Percentiles rank a stretch among this genome's conserved stretches.
Evolutionary conservation across 1,140 invertebrate species (phyloP).

Genomic region (Acromyrmex heyeri): DNA sequence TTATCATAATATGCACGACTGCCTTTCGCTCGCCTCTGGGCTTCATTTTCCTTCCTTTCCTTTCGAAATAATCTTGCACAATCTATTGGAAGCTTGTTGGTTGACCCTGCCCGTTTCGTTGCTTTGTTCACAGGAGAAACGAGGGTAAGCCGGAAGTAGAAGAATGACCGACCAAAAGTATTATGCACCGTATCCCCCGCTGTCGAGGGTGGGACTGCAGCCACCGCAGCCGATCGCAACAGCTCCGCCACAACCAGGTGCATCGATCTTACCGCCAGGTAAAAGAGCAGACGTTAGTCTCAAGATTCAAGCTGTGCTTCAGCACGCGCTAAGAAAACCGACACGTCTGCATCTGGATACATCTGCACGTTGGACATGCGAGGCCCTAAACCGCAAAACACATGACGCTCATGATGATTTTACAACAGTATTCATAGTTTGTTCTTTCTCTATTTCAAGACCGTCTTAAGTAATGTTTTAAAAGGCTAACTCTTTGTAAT

Average conservation of each 20-base stretch:
- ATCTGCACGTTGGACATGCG: neutral
- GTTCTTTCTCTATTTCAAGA: too few relatives aligned
- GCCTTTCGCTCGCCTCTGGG: neutral
- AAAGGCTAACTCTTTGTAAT: too few relatives aligned
- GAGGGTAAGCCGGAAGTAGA: constrained; percentile 23
- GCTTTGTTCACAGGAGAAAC: neutral
- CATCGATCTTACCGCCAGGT: neutral
- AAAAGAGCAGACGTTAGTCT: neutral
- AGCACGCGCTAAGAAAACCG: neutral
- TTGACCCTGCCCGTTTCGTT: neutral
- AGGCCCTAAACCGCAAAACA: neutral
- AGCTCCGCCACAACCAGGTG: constrained; percentile 3
- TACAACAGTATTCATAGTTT: too few relatives aligned
- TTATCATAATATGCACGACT: neutral
- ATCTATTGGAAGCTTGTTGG: neutral
- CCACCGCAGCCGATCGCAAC: neutral
- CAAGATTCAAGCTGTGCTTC: neutral
- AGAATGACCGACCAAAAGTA: constrained; percentile 29
- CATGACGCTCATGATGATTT: neutral
- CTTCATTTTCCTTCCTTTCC: neutral
- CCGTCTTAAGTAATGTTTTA: too few relatives aligned
- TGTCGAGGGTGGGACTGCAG: neutral
- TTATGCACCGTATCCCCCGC: neutral
- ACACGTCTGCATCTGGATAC: neutral
- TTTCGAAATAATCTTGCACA: neutral